Percentiles rank a stretch among this genome's conserved stretches.
Evolutionary conservation across 2,113 vertebrate genomes (phyloP).

Genomic region (Hucho hucho): DNA sequence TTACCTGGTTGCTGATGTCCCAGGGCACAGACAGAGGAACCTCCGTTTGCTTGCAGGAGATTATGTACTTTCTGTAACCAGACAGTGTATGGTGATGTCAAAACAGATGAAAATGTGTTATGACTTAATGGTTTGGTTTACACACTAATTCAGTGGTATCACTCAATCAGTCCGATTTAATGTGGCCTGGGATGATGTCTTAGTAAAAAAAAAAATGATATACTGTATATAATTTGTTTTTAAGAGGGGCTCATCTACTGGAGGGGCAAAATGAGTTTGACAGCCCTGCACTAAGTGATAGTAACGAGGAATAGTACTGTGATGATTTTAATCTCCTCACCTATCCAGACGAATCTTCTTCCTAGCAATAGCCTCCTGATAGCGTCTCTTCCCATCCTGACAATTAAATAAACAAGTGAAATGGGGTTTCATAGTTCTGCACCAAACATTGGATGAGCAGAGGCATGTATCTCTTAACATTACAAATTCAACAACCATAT

Average conservation of each 20-base stretch:
- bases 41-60: constrained; percentile 87
- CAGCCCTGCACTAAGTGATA: background rate
- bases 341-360: constrained; percentile 93
- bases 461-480: background rate
- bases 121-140: no score
- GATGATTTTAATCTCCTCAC: constrained; percentile 47
- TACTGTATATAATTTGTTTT: no score
- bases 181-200: no score
- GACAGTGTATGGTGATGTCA: background rate
- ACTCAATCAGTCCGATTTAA: no score
- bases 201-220: no score
- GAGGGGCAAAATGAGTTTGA: no score
- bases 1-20: constrained; percentile 96
- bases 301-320: background rate
- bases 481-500: no score
- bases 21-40: constrained; percentile 91
- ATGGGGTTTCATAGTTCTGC: background rate
- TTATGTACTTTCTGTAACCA: constrained; percentile 86
- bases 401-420: constrained; percentile 15
- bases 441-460: background rate
- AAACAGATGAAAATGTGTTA: no score
- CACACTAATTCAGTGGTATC: no score
- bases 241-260: no score
- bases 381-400: constrained; percentile 90
- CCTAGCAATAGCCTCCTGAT: constrained; percentile 88